A percentile compares a stretch with the other conserved stretches of the same genome.
phyloP scores from a whole-genome alignment of 2,113 vertebrate species.

The Alces alces region DNA sequence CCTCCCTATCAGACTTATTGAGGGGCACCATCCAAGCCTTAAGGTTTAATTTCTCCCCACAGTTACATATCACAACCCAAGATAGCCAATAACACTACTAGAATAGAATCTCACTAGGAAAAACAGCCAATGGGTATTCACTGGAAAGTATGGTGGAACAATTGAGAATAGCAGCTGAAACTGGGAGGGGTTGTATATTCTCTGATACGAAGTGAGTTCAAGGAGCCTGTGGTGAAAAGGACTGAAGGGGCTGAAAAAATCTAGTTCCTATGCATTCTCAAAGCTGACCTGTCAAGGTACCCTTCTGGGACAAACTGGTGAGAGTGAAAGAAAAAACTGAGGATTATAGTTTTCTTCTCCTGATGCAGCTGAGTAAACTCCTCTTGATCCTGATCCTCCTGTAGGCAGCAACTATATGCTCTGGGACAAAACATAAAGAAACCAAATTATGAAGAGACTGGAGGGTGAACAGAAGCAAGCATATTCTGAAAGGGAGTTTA shows the following conservation, averaged over 20 bases:
- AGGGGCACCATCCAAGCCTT: background rate
- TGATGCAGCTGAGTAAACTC: background rate
- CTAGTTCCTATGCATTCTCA: background rate
- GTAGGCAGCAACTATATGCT: background rate
- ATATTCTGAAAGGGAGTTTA: background rate
- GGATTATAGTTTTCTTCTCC: background rate
- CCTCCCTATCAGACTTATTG: background rate
- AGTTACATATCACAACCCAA: background rate
- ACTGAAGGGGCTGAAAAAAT: background rate
- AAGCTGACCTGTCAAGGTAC: background rate
- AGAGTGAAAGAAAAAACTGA: background rate
- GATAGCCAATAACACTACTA: background rate
- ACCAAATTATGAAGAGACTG: background rate
- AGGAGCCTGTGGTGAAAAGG: background rate
- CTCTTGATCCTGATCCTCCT: background rate
- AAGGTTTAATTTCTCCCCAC: background rate
- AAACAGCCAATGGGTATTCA: background rate
- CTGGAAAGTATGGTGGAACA: background rate
- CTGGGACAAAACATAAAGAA: background rate
- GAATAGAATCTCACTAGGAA: background rate
- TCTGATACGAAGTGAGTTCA: background rate
- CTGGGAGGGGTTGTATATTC: background rate
- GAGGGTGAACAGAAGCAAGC: background rate
- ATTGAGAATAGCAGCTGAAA: background rate
- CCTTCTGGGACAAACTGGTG: background rate